These are phyloP conservation scores for Epinephelus malabaricus DNA, from an alignment of 2,797 vertebrate genomes.

Conservation along the genomic window DNA sequence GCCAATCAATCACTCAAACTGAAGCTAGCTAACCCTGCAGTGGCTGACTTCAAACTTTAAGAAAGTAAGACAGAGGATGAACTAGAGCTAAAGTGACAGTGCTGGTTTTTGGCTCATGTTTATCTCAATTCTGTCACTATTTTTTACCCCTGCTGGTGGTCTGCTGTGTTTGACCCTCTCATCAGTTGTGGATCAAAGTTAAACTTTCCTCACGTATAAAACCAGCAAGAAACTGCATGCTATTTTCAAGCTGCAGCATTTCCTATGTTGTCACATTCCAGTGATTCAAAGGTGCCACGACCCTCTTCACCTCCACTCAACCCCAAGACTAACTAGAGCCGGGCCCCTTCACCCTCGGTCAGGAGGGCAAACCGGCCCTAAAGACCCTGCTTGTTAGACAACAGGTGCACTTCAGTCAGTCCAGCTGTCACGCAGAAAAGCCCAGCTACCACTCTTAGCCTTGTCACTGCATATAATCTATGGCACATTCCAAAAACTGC, in stretches of 20 bases:
- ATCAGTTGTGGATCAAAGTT: constrained; percentile 45
- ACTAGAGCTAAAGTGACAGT: neutral
- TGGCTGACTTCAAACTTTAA: neutral
- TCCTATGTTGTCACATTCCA: constrained; percentile 82
- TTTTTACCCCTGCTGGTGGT: constrained; percentile 22
- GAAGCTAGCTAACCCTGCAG: constrained; percentile 23
- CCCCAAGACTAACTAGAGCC: constrained; percentile 83
- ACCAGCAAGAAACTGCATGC: constrained; percentile 23
- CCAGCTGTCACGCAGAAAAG: constrained; percentile 80
- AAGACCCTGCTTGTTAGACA: constrained; percentile 82
- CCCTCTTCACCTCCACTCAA: constrained; percentile 79
- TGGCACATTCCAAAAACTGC: constrained; percentile 74
- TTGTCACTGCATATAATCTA: constrained; percentile 77
- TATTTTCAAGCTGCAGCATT: constrained; percentile 73
- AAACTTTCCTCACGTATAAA: constrained; percentile 33
- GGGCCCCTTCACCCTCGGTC: constrained; percentile 72
- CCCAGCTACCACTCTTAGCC: constrained; percentile 66
- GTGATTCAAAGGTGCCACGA: constrained; percentile 76
- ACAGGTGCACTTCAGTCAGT: constrained; percentile 84
- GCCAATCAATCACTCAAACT: constrained; percentile 43
- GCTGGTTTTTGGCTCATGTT: neutral
- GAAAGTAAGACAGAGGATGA: neutral
- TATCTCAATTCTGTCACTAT: neutral
- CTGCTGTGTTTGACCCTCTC: constrained; percentile 23
- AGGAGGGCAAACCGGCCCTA: constrained; percentile 68